Evolutionary conservation across 2,888 invertebrate species (phyloP).

Genomic region (Ethmia dodecea): DNA sequence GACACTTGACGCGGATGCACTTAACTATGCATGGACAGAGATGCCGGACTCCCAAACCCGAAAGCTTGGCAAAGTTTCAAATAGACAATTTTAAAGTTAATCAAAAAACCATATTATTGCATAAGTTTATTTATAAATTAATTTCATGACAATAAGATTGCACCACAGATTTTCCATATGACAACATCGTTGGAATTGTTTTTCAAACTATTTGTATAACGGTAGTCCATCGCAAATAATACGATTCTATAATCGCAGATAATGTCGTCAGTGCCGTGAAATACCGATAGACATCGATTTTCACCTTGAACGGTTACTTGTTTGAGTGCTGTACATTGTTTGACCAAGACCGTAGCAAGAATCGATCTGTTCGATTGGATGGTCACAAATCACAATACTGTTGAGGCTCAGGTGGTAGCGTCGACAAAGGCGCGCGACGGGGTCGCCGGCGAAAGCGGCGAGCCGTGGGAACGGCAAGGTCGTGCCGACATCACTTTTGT

Average conservation of each 20-base stretch:
- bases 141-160: too few species aligned
- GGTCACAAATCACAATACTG: conserved; percentile 31
- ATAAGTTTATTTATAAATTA: background rate
- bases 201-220: conserved; percentile 7
- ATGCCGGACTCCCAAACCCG: conserved; percentile 50
- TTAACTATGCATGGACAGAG: conserved; percentile 72
- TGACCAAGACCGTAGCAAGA: conserved; percentile 42
- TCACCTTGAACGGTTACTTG: conserved; percentile 55
- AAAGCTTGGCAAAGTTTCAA: conserved; percentile 48
- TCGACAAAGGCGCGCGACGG: conserved; percentile 14
- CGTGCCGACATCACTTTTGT: conserved; percentile 20
- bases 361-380: conserved; percentile 31
- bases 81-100: conserved; percentile 51
- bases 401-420: conserved; percentile 4
- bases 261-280: conserved; percentile 47
- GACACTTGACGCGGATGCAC: conserved; percentile 64
- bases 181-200: too few species aligned
- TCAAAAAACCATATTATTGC: conserved; percentile 1
- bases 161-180: too few species aligned
- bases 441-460: conserved; percentile 18
- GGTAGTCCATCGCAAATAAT: conserved; percentile 3
- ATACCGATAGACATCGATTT: conserved; percentile 56
- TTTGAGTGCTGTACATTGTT: conserved; percentile 45
- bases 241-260: conserved; percentile 11
- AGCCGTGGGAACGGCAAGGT: conserved; percentile 42